Evolutionary conservation across 2,888 invertebrate genomes (phyloP).

Genomic region (Pomacea canaliculata): DNA sequence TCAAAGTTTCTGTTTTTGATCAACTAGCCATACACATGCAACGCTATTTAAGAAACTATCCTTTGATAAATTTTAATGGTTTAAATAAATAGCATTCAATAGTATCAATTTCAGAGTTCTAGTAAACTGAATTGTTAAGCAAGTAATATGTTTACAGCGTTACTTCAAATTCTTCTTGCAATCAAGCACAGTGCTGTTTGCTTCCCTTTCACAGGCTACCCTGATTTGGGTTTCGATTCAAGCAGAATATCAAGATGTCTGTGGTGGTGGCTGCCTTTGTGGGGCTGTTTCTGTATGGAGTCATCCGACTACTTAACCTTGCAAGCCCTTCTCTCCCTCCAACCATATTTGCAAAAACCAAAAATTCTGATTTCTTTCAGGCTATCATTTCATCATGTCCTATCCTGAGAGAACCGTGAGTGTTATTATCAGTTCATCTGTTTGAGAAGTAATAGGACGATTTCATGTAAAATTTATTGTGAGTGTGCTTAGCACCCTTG

Average conservation of each 20-base stretch:
- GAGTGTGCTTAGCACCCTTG: not conserved
- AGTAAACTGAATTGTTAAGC: no score
- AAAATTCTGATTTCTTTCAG: slow-evolving; percentile 34
- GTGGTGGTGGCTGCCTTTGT: slow-evolving; percentile 27
- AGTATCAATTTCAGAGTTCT: no score
- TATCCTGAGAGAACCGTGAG: slow-evolving; percentile 58
- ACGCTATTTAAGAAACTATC: no score
- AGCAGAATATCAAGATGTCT: slow-evolving; percentile 12
- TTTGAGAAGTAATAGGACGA: not conserved
- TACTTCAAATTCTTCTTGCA: no score
- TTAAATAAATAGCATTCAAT: no score
- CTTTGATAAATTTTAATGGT: no score
- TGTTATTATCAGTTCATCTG: slow-evolving; percentile 8
- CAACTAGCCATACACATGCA: no score
- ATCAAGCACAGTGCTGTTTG: no score
- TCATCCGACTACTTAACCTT: slow-evolving; percentile 54
- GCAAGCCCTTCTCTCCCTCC: slow-evolving; percentile 51
- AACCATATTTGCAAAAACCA: slow-evolving; percentile 46
- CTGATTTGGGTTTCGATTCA: no score
- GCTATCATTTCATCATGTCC: slow-evolving; percentile 54
- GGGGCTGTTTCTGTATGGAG: slow-evolving; percentile 32
- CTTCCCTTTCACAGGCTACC: no score
- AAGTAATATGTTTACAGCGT: no score
- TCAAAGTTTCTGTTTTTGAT: no score
- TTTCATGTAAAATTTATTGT: not conserved